A percentile compares a stretch with the other conserved stretches of the same genome.
Conservation (phyloP, 1,140 invertebrate genomes). For the Dendrolimus kikuchii region DNA sequence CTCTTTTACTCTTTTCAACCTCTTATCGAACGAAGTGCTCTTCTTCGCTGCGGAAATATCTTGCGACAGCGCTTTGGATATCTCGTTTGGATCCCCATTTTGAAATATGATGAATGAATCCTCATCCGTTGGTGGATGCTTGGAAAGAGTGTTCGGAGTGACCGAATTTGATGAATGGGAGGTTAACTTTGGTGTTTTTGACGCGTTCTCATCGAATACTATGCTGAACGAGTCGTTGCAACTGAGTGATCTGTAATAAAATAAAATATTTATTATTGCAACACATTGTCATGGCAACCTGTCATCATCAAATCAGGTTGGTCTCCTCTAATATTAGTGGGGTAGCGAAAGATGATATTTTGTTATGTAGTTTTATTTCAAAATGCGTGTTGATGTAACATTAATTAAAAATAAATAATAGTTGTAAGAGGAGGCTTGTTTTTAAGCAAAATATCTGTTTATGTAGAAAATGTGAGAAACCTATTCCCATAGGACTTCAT, state of each 20-base stretch:
- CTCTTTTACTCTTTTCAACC: conserved; percentile 41
- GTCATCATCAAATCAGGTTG: too few relatives aligned
- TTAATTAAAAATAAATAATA: too few relatives aligned
- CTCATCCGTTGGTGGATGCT: conserved; percentile 31
- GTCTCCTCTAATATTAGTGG: too few relatives aligned
- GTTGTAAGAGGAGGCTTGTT: too few relatives aligned
- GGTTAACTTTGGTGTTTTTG: conserved; percentile 17
- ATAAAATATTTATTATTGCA: conserved; percentile 5
- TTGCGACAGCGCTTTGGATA: neutral
- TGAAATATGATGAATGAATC: conserved; percentile 77
- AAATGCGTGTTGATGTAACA: too few relatives aligned
- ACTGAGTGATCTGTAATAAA: conserved; percentile 48
- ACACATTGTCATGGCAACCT: too few relatives aligned
- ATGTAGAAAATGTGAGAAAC: too few relatives aligned
- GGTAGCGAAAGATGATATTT: too few relatives aligned
- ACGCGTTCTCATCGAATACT: conserved; percentile 46
- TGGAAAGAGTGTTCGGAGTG: conserved; percentile 10
- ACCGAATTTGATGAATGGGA: conserved; percentile 4
- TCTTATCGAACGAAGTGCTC: conserved; percentile 29
- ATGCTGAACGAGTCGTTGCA: conserved; percentile 65
- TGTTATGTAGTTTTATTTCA: too few relatives aligned
- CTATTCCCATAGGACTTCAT: too few relatives aligned
- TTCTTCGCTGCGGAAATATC: conserved; percentile 19
- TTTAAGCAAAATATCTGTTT: too few relatives aligned
- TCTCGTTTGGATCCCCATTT: conserved; percentile 33